phyloP scores from a whole-genome alignment of 2,797 vertebrate genomes.

The Silurus lanzhouensis region DNA sequence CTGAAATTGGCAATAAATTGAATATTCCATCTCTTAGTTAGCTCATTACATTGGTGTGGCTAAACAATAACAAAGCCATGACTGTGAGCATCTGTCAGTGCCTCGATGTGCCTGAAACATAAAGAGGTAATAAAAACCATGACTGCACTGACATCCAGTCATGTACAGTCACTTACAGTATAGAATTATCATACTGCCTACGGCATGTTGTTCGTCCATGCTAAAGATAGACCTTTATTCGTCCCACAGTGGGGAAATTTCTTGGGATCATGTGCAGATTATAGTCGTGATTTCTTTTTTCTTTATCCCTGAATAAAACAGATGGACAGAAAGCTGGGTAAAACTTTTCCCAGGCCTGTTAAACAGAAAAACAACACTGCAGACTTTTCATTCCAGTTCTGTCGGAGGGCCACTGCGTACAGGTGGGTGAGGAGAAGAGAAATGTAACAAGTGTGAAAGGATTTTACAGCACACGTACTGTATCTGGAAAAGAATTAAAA shows the following conservation, averaged over 20 bases:
- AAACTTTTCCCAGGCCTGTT: constrained; percentile 11
- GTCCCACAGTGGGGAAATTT: too few relatives aligned
- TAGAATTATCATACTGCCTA: constrained; percentile 67
- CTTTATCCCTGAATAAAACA: constrained; percentile 73
- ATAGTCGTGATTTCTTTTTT: constrained; percentile 70
- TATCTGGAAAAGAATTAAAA: background rate
- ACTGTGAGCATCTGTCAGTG: constrained; percentile 11
- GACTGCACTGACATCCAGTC: too few relatives aligned
- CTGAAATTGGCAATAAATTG: background rate
- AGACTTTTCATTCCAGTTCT: constrained; percentile 31
- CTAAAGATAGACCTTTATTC: constrained; percentile 61
- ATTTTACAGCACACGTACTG: constrained; percentile 11
- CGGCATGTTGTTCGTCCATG: constrained; percentile 63
- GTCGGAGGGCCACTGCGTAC: background rate
- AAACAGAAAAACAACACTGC: background rate
- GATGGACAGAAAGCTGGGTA: constrained; percentile 18
- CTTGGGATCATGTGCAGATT: constrained; percentile 80
- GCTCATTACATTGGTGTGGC: constrained; percentile 29
- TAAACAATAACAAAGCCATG: constrained; percentile 23
- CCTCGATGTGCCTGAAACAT: background rate
- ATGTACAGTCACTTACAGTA: constrained; percentile 47
- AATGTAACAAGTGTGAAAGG: constrained; percentile 35
- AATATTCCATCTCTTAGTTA: constrained; percentile 10
- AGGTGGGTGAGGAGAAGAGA: background rate
- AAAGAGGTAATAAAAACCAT: background rate